Evolutionary conservation across 2,113 vertebrate genomes (phyloP).

Genomic region (Phainopepla nitens): DNA sequence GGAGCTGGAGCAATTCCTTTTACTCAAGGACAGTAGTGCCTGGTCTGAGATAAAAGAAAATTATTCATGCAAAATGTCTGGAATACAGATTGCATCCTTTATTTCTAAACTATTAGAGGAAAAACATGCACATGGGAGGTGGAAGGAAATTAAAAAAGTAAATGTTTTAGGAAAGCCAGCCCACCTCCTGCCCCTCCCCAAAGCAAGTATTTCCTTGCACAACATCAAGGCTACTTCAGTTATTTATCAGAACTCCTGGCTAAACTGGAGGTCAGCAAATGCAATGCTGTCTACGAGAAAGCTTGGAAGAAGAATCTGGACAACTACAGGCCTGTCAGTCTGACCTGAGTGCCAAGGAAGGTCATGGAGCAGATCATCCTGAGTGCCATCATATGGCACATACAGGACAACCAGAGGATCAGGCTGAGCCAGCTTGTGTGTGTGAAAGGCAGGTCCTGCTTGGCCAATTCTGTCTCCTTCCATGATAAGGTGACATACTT

Average conservation of each 20-base stretch:
- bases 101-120: conserved; percentile 58
- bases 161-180: conserved; percentile 11
- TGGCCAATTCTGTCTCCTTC: neutral
- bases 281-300: neutral
- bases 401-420: neutral
- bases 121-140: neutral
- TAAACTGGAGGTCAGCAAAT: neutral
- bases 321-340: neutral
- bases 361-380: neutral
- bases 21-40: conserved; percentile 54
- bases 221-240: neutral
- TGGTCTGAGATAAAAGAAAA: conserved; percentile 61
- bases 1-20: conserved; percentile 31
- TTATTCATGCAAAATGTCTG: conserved; percentile 61
- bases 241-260: neutral
- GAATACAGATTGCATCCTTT: conserved; percentile 65
- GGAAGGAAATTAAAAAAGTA: conserved; percentile 50
- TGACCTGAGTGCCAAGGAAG: neutral
- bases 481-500: neutral
- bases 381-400: neutral
- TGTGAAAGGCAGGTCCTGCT: neutral
- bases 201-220: conserved; percentile 6
- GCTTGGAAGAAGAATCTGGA: neutral
- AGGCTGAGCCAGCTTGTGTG: neutral
- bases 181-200: neutral